phyloP scores from a whole-genome alignment of 2,888 invertebrate species.

The Synergus itoensis region DNA sequence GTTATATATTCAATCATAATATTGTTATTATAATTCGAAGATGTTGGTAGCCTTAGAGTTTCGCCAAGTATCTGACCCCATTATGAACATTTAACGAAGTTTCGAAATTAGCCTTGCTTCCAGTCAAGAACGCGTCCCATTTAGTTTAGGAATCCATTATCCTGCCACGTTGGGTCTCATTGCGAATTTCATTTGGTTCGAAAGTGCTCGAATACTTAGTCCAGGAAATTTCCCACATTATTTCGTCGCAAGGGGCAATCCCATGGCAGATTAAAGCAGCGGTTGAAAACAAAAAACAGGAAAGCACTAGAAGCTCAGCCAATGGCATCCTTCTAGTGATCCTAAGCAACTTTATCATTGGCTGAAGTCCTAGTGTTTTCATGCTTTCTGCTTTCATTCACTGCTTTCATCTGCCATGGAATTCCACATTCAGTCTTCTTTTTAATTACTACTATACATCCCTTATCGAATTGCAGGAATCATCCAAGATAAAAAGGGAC shows the following conservation, averaged over 20 bases:
- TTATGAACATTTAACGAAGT: constrained; percentile 75
- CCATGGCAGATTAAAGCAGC: too few species aligned
- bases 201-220: constrained; percentile 47
- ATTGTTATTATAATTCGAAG: not conserved
- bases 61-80: constrained; percentile 66
- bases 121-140: constrained; percentile 68
- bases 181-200: constrained; percentile 52
- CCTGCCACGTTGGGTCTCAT: constrained; percentile 62
- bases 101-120: constrained; percentile 72
- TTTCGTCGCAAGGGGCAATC: constrained; percentile 40
- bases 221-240: constrained; percentile 57
- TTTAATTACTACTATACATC: constrained; percentile 37
- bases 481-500: not conserved
- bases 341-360: too few species aligned
- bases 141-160: constrained; percentile 75
- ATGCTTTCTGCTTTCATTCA: too few species aligned
- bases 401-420: too few species aligned
- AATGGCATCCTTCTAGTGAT: too few species aligned
- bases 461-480: constrained; percentile 27
- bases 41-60: constrained; percentile 38
- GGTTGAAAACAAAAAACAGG: too few species aligned
- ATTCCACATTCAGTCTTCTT: constrained; percentile 25
- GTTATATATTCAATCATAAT: not conserved
- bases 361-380: too few species aligned
- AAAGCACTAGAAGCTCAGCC: too few species aligned